A percentile compares a stretch with the other conserved stretches of the same genome.
Evolutionary conservation across 2,888 invertebrate species (phyloP).

Genomic region (Sarcophaga carnaria): DNA sequence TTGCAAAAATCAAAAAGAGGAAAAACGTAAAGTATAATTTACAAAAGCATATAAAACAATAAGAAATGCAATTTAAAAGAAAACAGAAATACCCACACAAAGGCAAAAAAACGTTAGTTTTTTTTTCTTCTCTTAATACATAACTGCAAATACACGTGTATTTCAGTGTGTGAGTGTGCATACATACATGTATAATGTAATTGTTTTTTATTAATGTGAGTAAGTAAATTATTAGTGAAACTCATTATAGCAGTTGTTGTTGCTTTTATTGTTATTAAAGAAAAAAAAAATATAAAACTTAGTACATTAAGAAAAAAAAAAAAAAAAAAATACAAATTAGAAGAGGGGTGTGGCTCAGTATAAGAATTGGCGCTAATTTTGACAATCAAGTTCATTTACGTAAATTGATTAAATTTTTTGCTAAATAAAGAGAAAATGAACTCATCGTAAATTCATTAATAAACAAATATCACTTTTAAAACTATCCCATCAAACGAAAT

Average conservation of each 20-base stretch:
- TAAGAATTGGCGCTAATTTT: conserved; percentile 5
- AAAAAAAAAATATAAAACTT: not conserved
- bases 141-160: not conserved
- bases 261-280: not conserved
- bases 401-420: not conserved
- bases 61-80: conserved; percentile 22
- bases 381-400: conserved; percentile 16
- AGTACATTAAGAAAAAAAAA: not conserved
- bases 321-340: not conserved
- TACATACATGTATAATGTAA: not conserved
- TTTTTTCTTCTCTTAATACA: conserved; percentile 9
- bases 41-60: conserved; percentile 43
- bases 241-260: conserved; percentile 11
- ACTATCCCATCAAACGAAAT: too few relatives aligned
- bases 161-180: not conserved
- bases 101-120: conserved; percentile 36
- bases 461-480: too few relatives aligned
- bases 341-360: conserved; percentile 6
- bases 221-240: conserved; percentile 47
- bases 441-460: too few relatives aligned
- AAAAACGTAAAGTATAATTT: conserved; percentile 33
- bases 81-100: conserved; percentile 28
- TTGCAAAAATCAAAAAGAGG: conserved; percentile 26
- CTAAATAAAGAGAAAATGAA: not conserved
- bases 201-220: conserved; percentile 23